phyloP scores from a whole-genome alignment of 2,888 invertebrate genomes.

The Molanna angustata region DNA sequence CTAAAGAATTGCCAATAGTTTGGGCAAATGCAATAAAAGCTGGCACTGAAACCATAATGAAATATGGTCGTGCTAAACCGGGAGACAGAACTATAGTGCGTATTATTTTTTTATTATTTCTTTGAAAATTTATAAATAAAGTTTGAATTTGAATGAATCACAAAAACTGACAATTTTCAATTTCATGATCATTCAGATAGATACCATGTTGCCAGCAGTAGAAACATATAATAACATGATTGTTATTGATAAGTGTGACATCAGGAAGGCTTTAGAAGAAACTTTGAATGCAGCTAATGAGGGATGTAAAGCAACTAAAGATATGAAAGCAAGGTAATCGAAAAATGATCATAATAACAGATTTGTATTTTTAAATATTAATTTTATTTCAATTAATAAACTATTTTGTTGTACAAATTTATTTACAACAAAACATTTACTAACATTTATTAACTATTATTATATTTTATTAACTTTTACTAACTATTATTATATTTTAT shows the following conservation, averaged over 20 bases:
- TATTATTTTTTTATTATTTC: neutral
- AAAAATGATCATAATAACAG: conserved; percentile 22
- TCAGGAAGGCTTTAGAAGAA: conserved; percentile 40
- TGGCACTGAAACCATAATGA: conserved; percentile 59
- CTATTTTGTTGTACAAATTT: too few species aligned
- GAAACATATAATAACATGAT: conserved; percentile 43
- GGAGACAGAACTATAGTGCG: conserved; percentile 76
- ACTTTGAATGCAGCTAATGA: conserved; percentile 45
- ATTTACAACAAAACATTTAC: too few species aligned
- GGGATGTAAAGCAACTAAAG: conserved; percentile 51
- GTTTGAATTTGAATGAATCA: too few species aligned
- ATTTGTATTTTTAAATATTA: too few species aligned
- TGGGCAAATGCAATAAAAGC: conserved; percentile 57
- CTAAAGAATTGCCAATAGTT: conserved; percentile 34
- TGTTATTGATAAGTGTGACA: conserved; percentile 34
- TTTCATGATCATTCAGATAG: conserved; percentile 46
- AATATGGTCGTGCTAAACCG: conserved; percentile 68
- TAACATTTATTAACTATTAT: too few species aligned
- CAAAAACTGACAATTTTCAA: conserved; percentile 5
- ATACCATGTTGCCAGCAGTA: conserved; percentile 53
- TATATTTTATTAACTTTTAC: too few species aligned
- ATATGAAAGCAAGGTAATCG: conserved; percentile 59
- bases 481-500: too few species aligned
- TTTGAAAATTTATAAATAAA: neutral
- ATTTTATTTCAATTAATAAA: too few species aligned